phyloP scores from a whole-genome alignment of 2,888 invertebrate genomes.

The Petrolisthes manimaculis region DNA sequence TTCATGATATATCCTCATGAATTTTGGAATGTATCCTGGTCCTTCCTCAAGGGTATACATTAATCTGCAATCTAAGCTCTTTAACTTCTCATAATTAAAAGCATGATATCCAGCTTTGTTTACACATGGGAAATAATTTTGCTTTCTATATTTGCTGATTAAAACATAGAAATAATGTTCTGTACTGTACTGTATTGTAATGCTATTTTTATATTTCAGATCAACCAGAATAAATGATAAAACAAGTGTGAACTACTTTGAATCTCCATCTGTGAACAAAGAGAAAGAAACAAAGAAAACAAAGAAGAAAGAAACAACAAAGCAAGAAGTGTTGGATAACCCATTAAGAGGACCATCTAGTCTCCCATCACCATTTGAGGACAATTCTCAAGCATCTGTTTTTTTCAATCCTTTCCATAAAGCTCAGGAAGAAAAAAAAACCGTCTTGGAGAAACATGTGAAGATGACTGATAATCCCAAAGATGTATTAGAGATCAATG shows the following conservation, averaged over 20 bases:
- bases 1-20: no score
- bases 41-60: no score
- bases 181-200: no score
- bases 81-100: no score
- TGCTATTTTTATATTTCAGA: slow-evolving; percentile 12
- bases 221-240: slow-evolving; percentile 20
- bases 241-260: slow-evolving; percentile 49
- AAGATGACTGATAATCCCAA: slow-evolving; percentile 85
- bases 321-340: slow-evolving; percentile 41
- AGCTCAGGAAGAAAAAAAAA: slow-evolving; percentile 87
- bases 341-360: slow-evolving; percentile 31
- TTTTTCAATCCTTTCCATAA: slow-evolving; percentile 75
- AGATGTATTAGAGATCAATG: slow-evolving; percentile 84
- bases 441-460: slow-evolving; percentile 89
- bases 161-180: no score
- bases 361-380: slow-evolving; percentile 43
- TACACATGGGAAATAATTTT: no score
- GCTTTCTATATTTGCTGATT: no score
- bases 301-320: slow-evolving; percentile 38
- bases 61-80: no score
- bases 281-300: slow-evolving; percentile 14
- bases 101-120: no score
- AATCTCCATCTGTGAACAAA: slow-evolving; percentile 32
- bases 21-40: no score
- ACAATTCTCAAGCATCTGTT: slow-evolving; percentile 59